Evolutionary conservation across 2,797 vertebrate genomes (phyloP).

Genomic region (Falco columbarius): DNA sequence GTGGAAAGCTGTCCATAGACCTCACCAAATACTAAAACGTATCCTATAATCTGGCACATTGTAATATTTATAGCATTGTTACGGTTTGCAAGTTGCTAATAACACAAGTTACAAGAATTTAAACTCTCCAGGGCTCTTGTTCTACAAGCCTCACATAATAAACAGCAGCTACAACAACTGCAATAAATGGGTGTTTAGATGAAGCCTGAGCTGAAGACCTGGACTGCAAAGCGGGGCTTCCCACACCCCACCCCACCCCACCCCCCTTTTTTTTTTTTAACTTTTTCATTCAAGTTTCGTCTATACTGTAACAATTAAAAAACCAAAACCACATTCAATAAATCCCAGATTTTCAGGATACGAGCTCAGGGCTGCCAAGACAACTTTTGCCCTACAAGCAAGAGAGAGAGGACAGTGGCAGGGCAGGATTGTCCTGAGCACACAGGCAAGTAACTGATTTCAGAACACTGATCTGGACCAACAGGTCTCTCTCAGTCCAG

Average conservation of each 20-base stretch:
- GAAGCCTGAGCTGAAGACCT: not conserved
- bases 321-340: rapidly evolving
- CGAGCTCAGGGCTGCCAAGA: not conserved
- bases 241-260: not conserved
- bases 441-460: not conserved
- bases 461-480: not conserved
- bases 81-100: not conserved
- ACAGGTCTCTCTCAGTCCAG: not conserved
- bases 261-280: not conserved
- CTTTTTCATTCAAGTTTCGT: not conserved
- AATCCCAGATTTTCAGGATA: not conserved
- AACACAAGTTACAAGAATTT: not conserved
- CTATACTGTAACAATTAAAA: not conserved
- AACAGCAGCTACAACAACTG: not conserved
- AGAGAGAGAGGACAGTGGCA: not conserved
- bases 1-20: not conserved
- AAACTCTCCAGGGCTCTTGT: not conserved
- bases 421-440: not conserved
- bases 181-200: not conserved
- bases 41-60: not conserved
- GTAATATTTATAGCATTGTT: not conserved
- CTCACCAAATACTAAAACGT: too few species aligned
- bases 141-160: not conserved
- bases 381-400: not conserved
- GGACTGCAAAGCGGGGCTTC: not conserved